Evolutionary conservation across 2,888 invertebrate species (phyloP).

Genomic region (Acrobasis consociella): DNA sequence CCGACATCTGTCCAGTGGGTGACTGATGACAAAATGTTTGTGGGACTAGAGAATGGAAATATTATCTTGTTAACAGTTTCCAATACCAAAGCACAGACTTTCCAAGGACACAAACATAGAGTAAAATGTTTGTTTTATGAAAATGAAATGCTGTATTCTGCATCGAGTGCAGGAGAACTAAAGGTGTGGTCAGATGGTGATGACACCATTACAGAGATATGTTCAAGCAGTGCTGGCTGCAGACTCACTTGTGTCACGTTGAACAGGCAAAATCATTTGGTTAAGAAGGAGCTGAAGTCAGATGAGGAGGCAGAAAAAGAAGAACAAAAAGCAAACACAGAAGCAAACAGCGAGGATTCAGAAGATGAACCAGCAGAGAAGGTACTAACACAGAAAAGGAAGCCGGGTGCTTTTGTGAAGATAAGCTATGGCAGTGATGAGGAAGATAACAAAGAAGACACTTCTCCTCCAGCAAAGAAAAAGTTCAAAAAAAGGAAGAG

Average conservation of each 20-base stretch:
- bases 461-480: slow-evolving; percentile 54
- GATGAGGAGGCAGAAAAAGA: slow-evolving; percentile 41
- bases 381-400: slow-evolving; percentile 50
- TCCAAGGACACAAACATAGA: slow-evolving; percentile 84
- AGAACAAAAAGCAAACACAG: slow-evolving; percentile 32
- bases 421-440: slow-evolving; percentile 64
- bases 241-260: slow-evolving; percentile 88
- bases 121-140: slow-evolving; percentile 85
- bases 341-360: slow-evolving; percentile 46
- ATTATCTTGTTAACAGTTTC: slow-evolving; percentile 83
- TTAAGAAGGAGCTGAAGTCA: slow-evolving; percentile 65
- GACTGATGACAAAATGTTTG: slow-evolving; percentile 83
- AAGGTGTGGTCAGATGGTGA: slow-evolving; percentile 85
- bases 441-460: slow-evolving; percentile 38
- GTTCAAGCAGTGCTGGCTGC: slow-evolving; percentile 85
- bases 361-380: slow-evolving; percentile 42
- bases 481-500: slow-evolving; percentile 64
- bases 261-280: slow-evolving; percentile 70
- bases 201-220: slow-evolving; percentile 75
- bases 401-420: slow-evolving; percentile 68
- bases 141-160: slow-evolving; percentile 84
- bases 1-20: slow-evolving; percentile 88
- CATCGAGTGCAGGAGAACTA: slow-evolving; percentile 90
- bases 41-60: slow-evolving; percentile 90
- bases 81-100: slow-evolving; percentile 68